Conservation (phyloP, 2,888 invertebrate genomes). For the Cheilosia grossa region DNA sequence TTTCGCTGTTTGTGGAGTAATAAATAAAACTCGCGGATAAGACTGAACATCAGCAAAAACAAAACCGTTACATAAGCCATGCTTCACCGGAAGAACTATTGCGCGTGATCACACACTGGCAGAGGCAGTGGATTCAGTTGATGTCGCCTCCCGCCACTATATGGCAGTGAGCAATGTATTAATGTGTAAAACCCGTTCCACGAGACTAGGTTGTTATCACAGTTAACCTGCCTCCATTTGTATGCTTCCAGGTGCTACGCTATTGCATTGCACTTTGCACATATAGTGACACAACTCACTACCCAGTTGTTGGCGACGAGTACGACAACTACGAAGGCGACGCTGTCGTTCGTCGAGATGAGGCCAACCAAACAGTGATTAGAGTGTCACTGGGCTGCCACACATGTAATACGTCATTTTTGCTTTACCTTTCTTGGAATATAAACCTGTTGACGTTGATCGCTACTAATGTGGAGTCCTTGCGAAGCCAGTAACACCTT, state of each 20-base stretch:
- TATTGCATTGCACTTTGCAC: constrained; percentile 12
- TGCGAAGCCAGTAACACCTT: constrained; percentile 13
- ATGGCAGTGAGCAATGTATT: constrained; percentile 30
- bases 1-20: constrained; percentile 14
- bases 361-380: constrained; percentile 37
- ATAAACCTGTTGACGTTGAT: constrained; percentile 42
- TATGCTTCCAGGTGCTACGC: constrained; percentile 45
- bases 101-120: constrained; percentile 12
- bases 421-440: background rate
- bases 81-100: constrained; percentile 42
- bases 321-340: background rate
- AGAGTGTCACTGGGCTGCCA: constrained; percentile 40
- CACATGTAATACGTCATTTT: background rate
- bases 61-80: constrained; percentile 41
- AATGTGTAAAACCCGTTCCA: constrained; percentile 43
- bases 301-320: background rate
- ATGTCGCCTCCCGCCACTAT: constrained; percentile 36
- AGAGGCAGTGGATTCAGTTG: constrained; percentile 4
- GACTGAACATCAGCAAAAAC: background rate
- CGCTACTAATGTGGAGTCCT: constrained; percentile 35
- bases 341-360: constrained; percentile 10
- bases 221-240: constrained; percentile 57
- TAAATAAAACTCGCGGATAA: background rate
- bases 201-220: constrained; percentile 45
- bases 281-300: constrained; percentile 42